These are phyloP conservation scores for Lasioglossum baleicum DNA, from an alignment of 1,140 invertebrate species.

Conservation along the genomic window DNA sequence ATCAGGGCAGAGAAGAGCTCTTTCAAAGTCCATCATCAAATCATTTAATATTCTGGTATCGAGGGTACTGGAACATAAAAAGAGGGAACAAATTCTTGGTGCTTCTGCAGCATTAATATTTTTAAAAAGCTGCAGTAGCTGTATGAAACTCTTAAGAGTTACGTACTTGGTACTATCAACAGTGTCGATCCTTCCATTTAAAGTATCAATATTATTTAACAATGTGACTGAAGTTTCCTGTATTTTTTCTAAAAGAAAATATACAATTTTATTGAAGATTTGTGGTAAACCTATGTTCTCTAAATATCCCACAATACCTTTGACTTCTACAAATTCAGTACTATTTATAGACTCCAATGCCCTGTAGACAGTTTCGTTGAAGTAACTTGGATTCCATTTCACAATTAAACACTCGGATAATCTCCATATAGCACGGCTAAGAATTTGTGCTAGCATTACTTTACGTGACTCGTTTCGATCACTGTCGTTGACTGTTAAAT, in stretches of 20 bases:
- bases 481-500: constrained; percentile 11
- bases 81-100: constrained; percentile 1
- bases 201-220: constrained; percentile 31
- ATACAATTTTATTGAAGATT: constrained; percentile 17
- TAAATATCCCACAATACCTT: constrained; percentile 61
- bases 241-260: constrained; percentile 55
- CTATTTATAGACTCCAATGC: constrained; percentile 58
- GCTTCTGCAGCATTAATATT: background rate
- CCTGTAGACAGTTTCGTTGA: constrained; percentile 61
- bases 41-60: constrained; percentile 73
- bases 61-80: constrained; percentile 63
- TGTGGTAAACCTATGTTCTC: background rate
- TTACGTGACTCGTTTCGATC: constrained; percentile 45
- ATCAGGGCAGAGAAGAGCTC: constrained; percentile 68
- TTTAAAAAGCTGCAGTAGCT: constrained; percentile 6
- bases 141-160: constrained; percentile 17
- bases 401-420: constrained; percentile 74
- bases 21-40: constrained; percentile 70
- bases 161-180: constrained; percentile 60
- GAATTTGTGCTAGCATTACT: constrained; percentile 68
- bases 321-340: constrained; percentile 43
- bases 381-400: constrained; percentile 70
- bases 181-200: constrained; percentile 60
- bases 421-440: constrained; percentile 70
- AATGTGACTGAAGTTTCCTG: constrained; percentile 50